These are phyloP conservation scores for Pterophyllum scalare DNA, from an alignment of 2,113 vertebrate genomes.

Conservation along the genomic window DNA sequence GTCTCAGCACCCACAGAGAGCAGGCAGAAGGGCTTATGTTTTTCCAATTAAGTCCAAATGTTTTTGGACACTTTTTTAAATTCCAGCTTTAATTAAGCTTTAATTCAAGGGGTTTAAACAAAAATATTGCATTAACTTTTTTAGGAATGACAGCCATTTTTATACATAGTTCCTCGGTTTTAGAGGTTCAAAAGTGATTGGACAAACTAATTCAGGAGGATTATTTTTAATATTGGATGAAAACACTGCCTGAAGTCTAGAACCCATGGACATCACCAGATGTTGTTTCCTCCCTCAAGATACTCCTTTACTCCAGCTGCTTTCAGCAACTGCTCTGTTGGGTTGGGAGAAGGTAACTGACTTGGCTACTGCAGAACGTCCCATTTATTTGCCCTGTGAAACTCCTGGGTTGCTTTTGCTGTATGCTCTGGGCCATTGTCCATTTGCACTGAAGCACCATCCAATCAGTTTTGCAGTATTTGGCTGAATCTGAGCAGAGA, in stretches of 20 bases:
- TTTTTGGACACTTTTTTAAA: background rate
- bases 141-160: background rate
- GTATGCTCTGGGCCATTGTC: background rate
- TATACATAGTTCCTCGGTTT: background rate
- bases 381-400: background rate
- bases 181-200: background rate
- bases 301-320: background rate
- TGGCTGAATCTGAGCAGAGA: background rate
- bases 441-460: background rate
- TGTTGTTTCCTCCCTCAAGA: rapidly evolving
- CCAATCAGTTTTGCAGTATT: background rate
- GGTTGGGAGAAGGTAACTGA: background rate
- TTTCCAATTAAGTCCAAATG: background rate
- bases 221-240: background rate
- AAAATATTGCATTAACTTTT: background rate
- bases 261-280: rapidly evolving
- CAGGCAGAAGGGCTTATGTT: background rate
- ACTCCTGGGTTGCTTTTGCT: background rate
- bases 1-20: background rate
- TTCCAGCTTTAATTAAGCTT: background rate
- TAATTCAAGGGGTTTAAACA: background rate
- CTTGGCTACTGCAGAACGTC: background rate
- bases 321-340: background rate
- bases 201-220: rapidly evolving
- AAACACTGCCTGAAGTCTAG: background rate